These are phyloP conservation scores for Ligdia adustata DNA, from an alignment of 2,888 invertebrate species.

Conservation along the genomic window DNA sequence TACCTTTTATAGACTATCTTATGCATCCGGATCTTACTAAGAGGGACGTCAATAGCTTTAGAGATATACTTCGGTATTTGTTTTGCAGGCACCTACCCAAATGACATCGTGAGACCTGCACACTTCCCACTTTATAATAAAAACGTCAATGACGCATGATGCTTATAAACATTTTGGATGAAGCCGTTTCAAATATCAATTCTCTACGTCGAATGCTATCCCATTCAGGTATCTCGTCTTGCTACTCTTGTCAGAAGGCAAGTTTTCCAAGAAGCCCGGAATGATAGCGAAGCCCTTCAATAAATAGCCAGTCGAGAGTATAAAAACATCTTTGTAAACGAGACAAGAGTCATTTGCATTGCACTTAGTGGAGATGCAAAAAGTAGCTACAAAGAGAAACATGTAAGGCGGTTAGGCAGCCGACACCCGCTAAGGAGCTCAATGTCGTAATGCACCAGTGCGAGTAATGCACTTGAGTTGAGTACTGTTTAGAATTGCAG, in stretches of 20 bases:
- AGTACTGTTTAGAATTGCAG: conserved; percentile 10
- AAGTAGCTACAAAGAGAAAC: conserved; percentile 61
- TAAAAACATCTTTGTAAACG: conserved; percentile 74
- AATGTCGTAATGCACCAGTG: conserved; percentile 17
- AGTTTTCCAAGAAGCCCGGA: conserved; percentile 49
- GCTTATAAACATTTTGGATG: too few species aligned
- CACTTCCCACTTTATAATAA: too few species aligned
- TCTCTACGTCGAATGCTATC: background rate
- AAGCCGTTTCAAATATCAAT: conserved; percentile 3
- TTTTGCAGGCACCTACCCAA: too few species aligned
- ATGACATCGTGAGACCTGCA: too few species aligned
- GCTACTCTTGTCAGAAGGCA: conserved; percentile 36
- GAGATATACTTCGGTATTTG: too few species aligned
- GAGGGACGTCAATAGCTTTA: too few species aligned
- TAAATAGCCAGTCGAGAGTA: conserved; percentile 62
- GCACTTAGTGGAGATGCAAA: conserved; percentile 70
- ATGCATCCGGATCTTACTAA: too few species aligned
- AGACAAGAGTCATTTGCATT: conserved; percentile 74
- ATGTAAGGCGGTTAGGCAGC: conserved; percentile 56
- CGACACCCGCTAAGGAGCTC: conserved; percentile 36
- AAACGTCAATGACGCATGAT: too few species aligned
- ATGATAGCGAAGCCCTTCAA: conserved; percentile 57
- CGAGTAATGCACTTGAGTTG: conserved; percentile 3
- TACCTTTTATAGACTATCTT: too few species aligned
- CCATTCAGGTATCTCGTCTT: conserved; percentile 20